A percentile compares a stretch with the other conserved stretches of the same genome.
Conservation (phyloP, 2,113 vertebrate species). For the Rhabdornis inornatus region DNA sequence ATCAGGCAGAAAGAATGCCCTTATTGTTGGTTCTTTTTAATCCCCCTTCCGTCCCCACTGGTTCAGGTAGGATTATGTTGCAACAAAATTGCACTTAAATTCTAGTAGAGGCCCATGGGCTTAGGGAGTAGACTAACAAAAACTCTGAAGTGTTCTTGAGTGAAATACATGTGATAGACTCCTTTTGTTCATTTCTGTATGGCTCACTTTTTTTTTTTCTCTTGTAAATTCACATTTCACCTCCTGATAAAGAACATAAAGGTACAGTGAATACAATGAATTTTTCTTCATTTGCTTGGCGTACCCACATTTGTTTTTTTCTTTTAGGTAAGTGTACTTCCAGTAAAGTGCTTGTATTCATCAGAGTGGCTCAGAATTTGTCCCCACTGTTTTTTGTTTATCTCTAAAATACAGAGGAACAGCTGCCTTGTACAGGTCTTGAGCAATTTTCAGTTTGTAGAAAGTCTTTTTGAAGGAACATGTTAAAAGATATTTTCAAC, state of each 20-base stretch:
- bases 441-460: background rate
- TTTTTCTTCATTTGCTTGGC: background rate
- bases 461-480: background rate
- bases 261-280: background rate
- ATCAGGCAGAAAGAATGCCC: background rate
- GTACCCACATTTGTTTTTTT: background rate
- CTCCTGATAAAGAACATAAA: background rate
- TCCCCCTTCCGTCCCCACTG: background rate
- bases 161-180: background rate
- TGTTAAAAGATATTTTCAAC: background rate
- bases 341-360: background rate
- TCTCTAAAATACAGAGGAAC: background rate
- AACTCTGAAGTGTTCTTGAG: background rate
- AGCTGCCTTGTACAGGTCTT: background rate
- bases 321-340: accelerated
- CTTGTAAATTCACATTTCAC: background rate
- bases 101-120: background rate
- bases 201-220: background rate
- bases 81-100: background rate
- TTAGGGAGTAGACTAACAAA: background rate
- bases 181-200: background rate
- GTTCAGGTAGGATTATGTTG: background rate
- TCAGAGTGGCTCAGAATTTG: background rate
- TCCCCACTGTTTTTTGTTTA: background rate
- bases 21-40: background rate